phyloP scores from a whole-genome alignment of 2,113 vertebrate genomes.

The Gymnarchus niloticus region DNA sequence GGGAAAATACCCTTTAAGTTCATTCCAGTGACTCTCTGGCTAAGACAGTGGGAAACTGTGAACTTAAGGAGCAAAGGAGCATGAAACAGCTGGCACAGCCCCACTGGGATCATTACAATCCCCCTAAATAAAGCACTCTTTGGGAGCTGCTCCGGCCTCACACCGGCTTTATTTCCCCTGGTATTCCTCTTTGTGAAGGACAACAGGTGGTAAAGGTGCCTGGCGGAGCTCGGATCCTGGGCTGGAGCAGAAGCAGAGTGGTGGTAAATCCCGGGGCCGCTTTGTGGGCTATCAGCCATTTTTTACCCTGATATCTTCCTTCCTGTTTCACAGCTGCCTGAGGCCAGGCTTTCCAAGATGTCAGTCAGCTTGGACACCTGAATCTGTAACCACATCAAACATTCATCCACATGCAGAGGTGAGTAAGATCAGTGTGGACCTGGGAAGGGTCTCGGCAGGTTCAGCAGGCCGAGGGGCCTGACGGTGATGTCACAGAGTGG shows the following conservation, averaged over 20 bases:
- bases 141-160: no score
- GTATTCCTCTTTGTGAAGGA: no score
- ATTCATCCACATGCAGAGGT: not conserved
- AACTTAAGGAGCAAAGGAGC: no score
- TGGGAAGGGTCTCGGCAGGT: not conserved
- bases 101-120: no score
- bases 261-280: not conserved
- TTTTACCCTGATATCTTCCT: not conserved
- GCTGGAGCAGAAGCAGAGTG: no score
- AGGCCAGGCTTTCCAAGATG: not conserved
- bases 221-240: no score
- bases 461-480: not conserved
- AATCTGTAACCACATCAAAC: not conserved
- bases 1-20: not conserved
- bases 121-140: no score
- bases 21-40: not conserved
- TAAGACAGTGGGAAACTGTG: not conserved
- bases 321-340: not conserved
- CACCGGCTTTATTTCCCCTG: no score
- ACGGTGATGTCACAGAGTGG: not conserved
- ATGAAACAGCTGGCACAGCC: no score
- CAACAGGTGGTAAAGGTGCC: no score
- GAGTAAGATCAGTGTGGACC: not conserved
- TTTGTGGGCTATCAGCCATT: no score
- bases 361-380: not conserved